Conservation (phyloP, 1,140 invertebrate species). For the Metopolophium dirhodum region DNA sequence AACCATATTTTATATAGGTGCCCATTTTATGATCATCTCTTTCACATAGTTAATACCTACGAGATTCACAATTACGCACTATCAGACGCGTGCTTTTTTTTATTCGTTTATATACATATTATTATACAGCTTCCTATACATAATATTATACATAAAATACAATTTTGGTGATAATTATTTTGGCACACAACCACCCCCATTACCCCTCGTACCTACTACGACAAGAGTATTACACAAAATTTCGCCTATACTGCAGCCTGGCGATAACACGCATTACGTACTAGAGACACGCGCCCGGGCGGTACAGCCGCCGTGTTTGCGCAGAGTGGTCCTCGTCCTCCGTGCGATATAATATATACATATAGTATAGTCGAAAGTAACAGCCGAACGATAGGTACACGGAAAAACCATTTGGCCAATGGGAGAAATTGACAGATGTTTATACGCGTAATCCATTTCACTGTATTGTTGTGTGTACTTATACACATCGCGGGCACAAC, state of each 20-base stretch:
- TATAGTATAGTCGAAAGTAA: background rate
- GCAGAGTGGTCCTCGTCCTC: background rate
- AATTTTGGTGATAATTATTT: background rate
- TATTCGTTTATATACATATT: no score
- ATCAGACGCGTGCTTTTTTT: no score
- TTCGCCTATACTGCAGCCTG: background rate
- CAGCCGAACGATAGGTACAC: slow-evolving; percentile 45
- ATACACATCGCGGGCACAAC: background rate
- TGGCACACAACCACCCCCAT: no score
- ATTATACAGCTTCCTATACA: no score
- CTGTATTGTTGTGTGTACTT: slow-evolving; percentile 20
- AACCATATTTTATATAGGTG: no score
- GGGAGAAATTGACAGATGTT: slow-evolving; percentile 52
- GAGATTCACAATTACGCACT: no score
- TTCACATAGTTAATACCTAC: no score
- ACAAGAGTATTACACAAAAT: background rate
- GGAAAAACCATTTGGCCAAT: slow-evolving; percentile 53
- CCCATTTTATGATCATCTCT: no score
- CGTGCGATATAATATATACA: background rate
- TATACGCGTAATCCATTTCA: slow-evolving; percentile 43
- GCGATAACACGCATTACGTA: background rate
- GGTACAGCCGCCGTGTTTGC: background rate
- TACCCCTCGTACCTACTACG: background rate
- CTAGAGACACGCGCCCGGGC: background rate
- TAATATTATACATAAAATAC: no score